Evolutionary conservation across 2,113 vertebrate genomes (phyloP), one percentile per base, ranked within the genome.

Genomic region (Erinaceus europaeus): DNA sequence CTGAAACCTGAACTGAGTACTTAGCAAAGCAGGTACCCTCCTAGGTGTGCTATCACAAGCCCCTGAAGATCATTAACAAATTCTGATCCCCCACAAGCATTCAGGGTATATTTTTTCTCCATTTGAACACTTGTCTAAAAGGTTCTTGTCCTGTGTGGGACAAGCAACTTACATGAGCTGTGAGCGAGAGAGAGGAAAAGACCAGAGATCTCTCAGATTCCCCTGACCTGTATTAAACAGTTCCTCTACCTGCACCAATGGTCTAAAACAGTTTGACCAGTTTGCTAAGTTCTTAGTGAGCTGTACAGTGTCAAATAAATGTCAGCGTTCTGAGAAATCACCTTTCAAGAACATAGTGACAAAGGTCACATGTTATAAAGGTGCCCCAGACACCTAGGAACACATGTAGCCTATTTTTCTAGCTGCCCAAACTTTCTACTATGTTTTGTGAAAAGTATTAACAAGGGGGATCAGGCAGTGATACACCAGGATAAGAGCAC

Each of bases 321-420:
- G 29, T 32, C 17, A 21, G 67, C 4, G 5, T 75, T 55, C 78
- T 40, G 25, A 69, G 29, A 1, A 18, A 4, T 38, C 21, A 34
- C 68, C 15, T 13, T 53, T 2, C 53, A 46, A 36, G 13, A 53
- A 2, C 32, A 40, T 6, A 59, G 53, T 29, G 14, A 21, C 34
- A 27, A 15, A 2, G 2, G 53, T 46, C 59, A 2, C 23, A 2
- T 29, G 36, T 3, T 29, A 2, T 1, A 20, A 57, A 4, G 3
- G n/a, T 42, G 52, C 36, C 3, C 34, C 21, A 5, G 38, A 2
- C n/a, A 4, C 11, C 40, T 65, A 46, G 75, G 85, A 71, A n/a
- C 46, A 38, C 25, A 27, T 25, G 1, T 2, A 4, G 40, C 12
- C 27, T 15, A 69, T 73, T 32, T 73, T 82, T 38, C 38, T 67